These are phyloP conservation scores for Machimus atricapillus DNA, from an alignment of 2,888 invertebrate species.

Conservation along the genomic window DNA sequence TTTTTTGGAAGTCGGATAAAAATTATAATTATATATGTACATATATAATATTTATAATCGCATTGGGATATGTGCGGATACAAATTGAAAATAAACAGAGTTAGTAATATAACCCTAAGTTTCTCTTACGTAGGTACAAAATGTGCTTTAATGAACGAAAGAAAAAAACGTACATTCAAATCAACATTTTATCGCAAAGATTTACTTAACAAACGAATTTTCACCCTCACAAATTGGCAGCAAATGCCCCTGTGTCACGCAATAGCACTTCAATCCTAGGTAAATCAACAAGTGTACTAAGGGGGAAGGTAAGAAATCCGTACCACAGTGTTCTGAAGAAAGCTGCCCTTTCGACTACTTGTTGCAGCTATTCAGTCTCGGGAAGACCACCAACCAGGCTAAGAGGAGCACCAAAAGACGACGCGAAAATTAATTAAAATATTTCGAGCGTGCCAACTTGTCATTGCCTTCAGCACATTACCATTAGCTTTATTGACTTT, in stretches of 20 bases:
- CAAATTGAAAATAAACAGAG: too few relatives aligned
- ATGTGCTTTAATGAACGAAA: too few relatives aligned
- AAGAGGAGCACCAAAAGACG: background rate
- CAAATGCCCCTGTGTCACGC: background rate
- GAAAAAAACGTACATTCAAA: background rate
- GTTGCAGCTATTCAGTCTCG: background rate
- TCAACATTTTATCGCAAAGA: background rate
- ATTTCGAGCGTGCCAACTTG: conserved; percentile 18
- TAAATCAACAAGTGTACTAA: background rate
- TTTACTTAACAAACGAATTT: background rate
- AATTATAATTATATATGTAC: too few relatives aligned
- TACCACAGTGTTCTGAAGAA: background rate
- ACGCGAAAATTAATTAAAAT: conserved; percentile 35
- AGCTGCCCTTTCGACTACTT: background rate
- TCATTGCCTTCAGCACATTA: background rate
- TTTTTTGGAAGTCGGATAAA: too few relatives aligned
- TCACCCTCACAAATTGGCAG: background rate
- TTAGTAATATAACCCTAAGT: too few relatives aligned
- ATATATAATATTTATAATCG: too few relatives aligned
- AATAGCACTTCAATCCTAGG: background rate
- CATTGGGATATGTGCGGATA: too few relatives aligned
- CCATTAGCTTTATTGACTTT: background rate
- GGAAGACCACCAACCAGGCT: background rate
- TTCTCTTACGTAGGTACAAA: too few relatives aligned
- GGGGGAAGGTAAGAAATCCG: background rate